Evolutionary conservation across 2,888 invertebrate genomes (phyloP).

Genomic region (Hedychridium roseum): DNA sequence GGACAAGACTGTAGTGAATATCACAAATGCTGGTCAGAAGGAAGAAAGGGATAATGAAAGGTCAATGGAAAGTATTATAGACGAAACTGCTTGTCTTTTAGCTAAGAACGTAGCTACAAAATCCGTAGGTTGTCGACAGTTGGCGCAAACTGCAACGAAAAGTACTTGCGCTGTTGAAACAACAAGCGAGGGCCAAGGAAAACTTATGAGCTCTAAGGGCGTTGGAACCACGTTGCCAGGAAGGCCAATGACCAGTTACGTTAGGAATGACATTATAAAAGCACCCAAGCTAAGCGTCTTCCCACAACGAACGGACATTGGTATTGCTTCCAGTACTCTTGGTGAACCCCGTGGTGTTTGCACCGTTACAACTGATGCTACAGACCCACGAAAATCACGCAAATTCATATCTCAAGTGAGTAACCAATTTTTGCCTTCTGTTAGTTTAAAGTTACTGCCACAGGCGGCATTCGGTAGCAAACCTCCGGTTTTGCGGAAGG

Average conservation of each 20-base stretch:
- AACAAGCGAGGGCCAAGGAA: no score
- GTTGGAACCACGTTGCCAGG: conserved; percentile 28
- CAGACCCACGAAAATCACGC: no score
- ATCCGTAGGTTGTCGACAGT: no score
- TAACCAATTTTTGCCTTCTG: no score
- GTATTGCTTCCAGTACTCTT: no score
- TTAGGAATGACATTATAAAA: conserved; percentile 42
- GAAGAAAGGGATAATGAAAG: conserved; percentile 10
- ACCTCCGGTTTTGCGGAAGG: conserved; percentile 28
- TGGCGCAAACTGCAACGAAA: no score
- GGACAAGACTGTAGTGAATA: conserved; percentile 27
- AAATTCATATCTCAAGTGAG: no score
- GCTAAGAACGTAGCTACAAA: no score
- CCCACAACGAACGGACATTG: conserved; percentile 23
- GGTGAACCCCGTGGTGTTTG: no score
- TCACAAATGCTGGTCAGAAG: conserved; percentile 15
- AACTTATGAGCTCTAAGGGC: conserved; percentile 29
- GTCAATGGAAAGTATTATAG: neutral
- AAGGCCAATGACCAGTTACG: conserved; percentile 27
- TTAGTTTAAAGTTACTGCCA: conserved; percentile 19
- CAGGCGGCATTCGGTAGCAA: conserved; percentile 11
- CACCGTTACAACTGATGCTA: no score
- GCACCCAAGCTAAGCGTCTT: conserved; percentile 43
- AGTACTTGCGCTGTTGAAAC: no score
- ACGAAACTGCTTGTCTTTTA: no score